Percentiles rank a stretch among this genome's conserved stretches.
Conservation (phyloP, 2,113 vertebrate species). For the Otocyon megalotis region DNA sequence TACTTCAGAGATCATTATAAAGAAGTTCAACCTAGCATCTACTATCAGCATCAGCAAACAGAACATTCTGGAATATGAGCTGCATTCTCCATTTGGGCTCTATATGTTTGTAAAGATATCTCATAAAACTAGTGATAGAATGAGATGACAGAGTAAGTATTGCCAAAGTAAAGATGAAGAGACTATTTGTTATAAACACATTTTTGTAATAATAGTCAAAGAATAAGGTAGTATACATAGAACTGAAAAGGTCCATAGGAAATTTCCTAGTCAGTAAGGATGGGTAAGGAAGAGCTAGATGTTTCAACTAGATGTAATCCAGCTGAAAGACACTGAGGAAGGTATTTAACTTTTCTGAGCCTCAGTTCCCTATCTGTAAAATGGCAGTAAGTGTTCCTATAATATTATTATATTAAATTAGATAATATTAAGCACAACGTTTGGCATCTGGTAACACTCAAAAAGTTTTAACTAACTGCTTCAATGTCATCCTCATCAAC, state of each 20-base stretch:
- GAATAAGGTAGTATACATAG: background rate
- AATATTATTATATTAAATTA: background rate
- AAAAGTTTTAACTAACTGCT: background rate
- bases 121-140: background rate
- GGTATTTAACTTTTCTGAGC: background rate
- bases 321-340: background rate
- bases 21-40: background rate
- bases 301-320: background rate
- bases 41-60: background rate
- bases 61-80: slow-evolving; percentile 5
- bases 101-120: background rate
- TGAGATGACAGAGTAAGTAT: background rate
- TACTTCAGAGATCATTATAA: background rate
- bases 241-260: background rate
- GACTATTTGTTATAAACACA: background rate
- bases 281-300: background rate
- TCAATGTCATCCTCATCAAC: background rate
- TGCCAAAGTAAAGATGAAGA: background rate
- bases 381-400: background rate
- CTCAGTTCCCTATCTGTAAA: background rate
- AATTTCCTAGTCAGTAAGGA: background rate
- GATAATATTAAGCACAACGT: background rate
- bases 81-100: background rate
- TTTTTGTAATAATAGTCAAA: background rate
- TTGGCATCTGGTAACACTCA: background rate